phyloP scores from a whole-genome alignment of 2,113 vertebrate genomes.

The Benitochromis conjunctus region DNA sequence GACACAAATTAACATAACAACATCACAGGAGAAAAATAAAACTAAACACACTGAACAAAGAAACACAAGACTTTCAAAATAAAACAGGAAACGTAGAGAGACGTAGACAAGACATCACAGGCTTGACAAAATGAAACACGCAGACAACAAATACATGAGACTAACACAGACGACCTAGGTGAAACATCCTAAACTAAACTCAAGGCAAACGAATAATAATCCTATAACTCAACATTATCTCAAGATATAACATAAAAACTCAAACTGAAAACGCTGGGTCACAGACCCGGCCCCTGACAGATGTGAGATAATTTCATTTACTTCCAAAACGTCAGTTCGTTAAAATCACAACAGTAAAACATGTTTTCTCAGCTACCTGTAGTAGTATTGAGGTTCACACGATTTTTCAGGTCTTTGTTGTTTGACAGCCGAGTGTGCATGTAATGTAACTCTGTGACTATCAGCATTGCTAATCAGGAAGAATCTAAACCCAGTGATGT shows the following conservation, averaged over 20 bases:
- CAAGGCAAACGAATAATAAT: neutral
- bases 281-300: neutral
- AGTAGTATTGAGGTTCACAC: neutral
- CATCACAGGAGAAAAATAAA: neutral
- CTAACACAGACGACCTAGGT: neutral
- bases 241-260: neutral
- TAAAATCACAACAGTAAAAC: neutral
- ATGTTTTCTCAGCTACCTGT: neutral
- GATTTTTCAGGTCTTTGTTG: neutral
- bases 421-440: fast-evolving
- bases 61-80: neutral
- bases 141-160: neutral
- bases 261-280: neutral
- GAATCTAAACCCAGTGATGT: neutral
- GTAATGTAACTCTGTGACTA: neutral
- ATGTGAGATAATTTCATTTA: slow-evolving; percentile 4
- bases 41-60: neutral
- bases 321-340: neutral
- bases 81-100: neutral
- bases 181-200: neutral
- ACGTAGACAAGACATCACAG: neutral
- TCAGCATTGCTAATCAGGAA: neutral
- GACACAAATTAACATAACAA: neutral
- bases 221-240: neutral
- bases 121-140: neutral